Percentiles rank a stretch among this genome's conserved stretches.
Conservation (phyloP, 2,113 vertebrate genomes). For the Nesogale talazaci region DNA sequence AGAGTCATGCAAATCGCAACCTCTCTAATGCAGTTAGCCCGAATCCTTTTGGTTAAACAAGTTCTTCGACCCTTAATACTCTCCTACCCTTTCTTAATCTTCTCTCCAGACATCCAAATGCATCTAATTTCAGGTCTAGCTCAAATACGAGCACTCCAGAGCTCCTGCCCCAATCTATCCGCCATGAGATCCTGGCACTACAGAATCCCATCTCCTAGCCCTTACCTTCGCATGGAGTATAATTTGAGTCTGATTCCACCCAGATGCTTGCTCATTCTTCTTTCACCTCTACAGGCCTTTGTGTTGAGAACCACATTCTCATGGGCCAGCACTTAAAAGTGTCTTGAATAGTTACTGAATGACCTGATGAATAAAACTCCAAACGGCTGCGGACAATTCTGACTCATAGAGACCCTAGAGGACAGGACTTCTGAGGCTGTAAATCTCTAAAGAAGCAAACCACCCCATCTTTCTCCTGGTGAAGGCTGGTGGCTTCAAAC, state of each 20-base stretch:
- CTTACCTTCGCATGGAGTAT: background rate
- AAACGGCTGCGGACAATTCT: too few relatives aligned
- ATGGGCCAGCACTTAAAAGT: conserved; percentile 23
- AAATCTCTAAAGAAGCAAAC: too few relatives aligned
- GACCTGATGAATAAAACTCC: background rate
- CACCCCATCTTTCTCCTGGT: too few relatives aligned
- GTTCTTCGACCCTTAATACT: background rate
- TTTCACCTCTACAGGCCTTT: background rate
- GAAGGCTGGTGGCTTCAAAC: too few relatives aligned
- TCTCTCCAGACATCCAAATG: conserved; percentile 8
- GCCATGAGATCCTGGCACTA: background rate
- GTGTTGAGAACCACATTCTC: background rate
- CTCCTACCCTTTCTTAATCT: background rate
- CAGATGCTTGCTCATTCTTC: too few relatives aligned
- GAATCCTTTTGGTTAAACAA: conserved; percentile 30
- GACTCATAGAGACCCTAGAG: too few relatives aligned
- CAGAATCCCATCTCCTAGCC: background rate
- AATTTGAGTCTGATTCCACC: background rate
- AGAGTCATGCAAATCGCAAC: background rate
- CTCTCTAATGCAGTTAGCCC: background rate
- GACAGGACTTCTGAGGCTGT: too few relatives aligned
- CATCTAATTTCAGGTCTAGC: background rate
- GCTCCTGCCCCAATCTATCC: background rate
- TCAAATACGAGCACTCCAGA: background rate
- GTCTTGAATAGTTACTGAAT: background rate